These are phyloP conservation scores for Heterohyrax brucei DNA, from an alignment of 2,797 vertebrate genomes.

Conservation along the genomic window DNA sequence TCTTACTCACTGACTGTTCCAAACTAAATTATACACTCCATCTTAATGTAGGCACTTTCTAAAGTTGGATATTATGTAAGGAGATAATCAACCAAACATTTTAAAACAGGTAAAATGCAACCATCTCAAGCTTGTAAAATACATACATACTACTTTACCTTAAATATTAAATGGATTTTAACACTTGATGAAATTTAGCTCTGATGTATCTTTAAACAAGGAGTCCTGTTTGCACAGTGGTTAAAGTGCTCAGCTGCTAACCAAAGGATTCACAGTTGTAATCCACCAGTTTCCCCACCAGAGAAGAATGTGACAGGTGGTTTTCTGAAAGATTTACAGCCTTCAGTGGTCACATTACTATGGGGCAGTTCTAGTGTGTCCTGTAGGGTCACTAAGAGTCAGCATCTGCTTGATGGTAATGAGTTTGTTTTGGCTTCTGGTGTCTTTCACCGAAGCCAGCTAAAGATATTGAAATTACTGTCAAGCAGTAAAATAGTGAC, in stretches of 20 bases:
- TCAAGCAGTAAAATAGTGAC: background rate
- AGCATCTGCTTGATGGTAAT: no score
- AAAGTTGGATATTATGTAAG: background rate
- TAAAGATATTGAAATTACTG: background rate
- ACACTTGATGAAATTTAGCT: background rate
- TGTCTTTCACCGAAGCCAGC: background rate
- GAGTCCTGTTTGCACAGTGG: no score
- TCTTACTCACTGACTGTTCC: background rate
- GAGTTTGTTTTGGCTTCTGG: no score
- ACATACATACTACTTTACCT: background rate
- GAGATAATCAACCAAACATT: background rate
- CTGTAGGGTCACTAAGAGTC: no score
- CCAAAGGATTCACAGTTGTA: no score
- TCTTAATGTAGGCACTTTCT: background rate
- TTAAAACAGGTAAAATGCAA: background rate
- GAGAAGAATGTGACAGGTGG: background rate
- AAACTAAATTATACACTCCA: background rate
- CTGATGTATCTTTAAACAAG: background rate
- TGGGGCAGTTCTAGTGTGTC: no score
- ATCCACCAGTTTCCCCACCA: no score
- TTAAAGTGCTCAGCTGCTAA: no score
- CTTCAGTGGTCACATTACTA: no score
- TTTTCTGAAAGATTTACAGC: no score
- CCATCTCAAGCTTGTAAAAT: background rate
- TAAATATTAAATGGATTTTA: background rate